Percentiles rank a stretch among this genome's conserved stretches.
phyloP scores from a whole-genome alignment of 2,797 vertebrate genomes.

The Acrocephalus scirpaceus region DNA sequence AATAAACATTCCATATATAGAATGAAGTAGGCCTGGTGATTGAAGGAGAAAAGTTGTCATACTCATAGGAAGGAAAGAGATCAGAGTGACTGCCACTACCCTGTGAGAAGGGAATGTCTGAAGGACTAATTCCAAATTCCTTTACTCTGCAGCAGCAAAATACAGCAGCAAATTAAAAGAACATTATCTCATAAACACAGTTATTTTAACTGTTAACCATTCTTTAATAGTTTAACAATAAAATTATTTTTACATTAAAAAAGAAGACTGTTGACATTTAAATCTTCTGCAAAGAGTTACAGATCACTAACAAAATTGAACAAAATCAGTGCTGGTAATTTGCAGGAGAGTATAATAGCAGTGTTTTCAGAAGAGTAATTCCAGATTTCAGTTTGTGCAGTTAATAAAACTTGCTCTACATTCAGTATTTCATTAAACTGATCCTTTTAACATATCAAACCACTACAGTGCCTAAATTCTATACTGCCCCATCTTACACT shows the following conservation, averaged over 20 bases:
- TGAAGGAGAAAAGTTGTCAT: slow-evolving; percentile 88
- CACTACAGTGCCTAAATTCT: neutral
- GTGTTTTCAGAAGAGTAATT: neutral
- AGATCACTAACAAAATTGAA: neutral
- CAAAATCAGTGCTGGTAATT: neutral
- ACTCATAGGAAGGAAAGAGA: slow-evolving; percentile 93
- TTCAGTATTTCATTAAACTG: neutral
- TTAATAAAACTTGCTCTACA: neutral
- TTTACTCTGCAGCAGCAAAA: slow-evolving; percentile 85
- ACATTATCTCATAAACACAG: slow-evolving; percentile 70
- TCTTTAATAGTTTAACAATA: neutral
- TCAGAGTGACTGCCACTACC: slow-evolving; percentile 88
- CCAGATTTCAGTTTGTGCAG: neutral
- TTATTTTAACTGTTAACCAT: neutral
- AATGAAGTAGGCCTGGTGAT: slow-evolving; percentile 86
- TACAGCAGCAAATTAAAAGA: slow-evolving; percentile 75
- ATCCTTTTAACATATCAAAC: neutral
- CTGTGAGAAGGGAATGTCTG: slow-evolving; percentile 96
- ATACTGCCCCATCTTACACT: neutral
- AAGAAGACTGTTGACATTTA: neutral
- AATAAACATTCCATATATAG: slow-evolving; percentile 67
- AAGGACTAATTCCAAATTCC: slow-evolving; percentile 98
- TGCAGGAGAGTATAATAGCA: neutral
- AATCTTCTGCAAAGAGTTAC: neutral
- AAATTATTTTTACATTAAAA: neutral